Percentiles rank a stretch among this genome's conserved stretches.
These are phyloP conservation scores for Australoheros scitulus DNA, from an alignment of 2,113 vertebrate species.

Conservation along the genomic window DNA sequence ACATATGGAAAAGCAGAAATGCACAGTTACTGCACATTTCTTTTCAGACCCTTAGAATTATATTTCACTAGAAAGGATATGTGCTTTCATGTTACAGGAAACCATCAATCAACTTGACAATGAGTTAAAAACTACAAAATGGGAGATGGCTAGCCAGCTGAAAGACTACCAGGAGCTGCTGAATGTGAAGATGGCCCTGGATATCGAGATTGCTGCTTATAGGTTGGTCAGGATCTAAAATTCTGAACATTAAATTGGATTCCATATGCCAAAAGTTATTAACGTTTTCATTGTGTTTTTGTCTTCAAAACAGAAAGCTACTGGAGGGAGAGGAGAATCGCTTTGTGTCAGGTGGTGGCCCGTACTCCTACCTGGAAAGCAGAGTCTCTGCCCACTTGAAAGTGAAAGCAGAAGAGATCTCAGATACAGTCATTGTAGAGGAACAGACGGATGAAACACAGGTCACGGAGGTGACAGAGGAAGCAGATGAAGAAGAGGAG, in stretches of 20 bases:
- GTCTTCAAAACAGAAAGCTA: constrained; percentile 84
- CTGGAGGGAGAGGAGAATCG: constrained; percentile 94
- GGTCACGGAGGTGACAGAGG: constrained; percentile 90
- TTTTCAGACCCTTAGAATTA: not conserved
- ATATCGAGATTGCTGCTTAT: constrained; percentile 95
- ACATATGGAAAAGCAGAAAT: not conserved
- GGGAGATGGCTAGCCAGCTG: constrained; percentile 95
- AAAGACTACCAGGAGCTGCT: constrained; percentile 95
- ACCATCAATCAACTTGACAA: constrained; percentile 90
- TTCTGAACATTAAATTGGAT: not conserved
- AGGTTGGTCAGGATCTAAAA: constrained; percentile 77
- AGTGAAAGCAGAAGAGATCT: constrained; percentile 89
- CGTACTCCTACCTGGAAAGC: constrained; percentile 84
- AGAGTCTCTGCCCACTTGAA: constrained; percentile 82
- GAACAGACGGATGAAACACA: constrained; percentile 92
- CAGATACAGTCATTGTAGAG: constrained; percentile 90
- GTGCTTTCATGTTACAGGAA: constrained; percentile 77
- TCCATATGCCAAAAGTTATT: not conserved
- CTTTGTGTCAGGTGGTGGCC: constrained; percentile 82
- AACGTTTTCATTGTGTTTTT: not conserved
- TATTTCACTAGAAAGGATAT: not conserved
- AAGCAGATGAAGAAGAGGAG: constrained; percentile 81
- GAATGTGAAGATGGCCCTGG: constrained; percentile 96
- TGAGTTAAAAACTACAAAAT: constrained; percentile 92
- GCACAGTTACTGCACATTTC: not conserved